Evolutionary conservation across 2,888 invertebrate genomes (phyloP), one percentile per base, ranked within the genome.

Genomic region (Seira musarum): DNA sequence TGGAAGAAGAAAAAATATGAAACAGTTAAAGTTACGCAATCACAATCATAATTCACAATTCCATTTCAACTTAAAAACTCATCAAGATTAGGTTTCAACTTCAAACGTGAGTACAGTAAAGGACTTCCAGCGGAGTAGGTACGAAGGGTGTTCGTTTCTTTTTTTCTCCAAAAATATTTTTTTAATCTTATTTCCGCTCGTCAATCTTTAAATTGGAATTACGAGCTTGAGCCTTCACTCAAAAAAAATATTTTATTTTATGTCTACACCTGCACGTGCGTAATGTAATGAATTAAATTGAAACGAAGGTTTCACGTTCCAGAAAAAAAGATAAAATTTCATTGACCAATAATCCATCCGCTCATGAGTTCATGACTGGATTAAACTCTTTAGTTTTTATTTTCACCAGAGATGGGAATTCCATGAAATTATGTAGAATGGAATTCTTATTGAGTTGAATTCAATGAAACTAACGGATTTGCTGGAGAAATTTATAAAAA

Each of bases 1-100:
- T 93, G 90, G 76, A 73, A 80, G 66, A 74, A 74, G 53, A 69
- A 78, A 21, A 74, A 80, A 49, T 35, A 15, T 74, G 40, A 24
- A 71, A 21, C 15, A 17, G 46, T 15, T 25, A 67, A 65, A 10
- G 8, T 15, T 8, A n/a, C n/a, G n/a, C 60, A 60, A 5, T 60
- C 17, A 10, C 21, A 21, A 40, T n/a, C 40, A 8, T 40, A 40
- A 40, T 40, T 40, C 76, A 71, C 71, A 66, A 75, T 75, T 76
- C 76, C 40, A 8, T 40, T 40, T 40, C 40, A 13, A 40, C 40
- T 40, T 13, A 40, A 8, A 40, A 40, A 13, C 40, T 40, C 40
- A 40, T 40, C 40, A 8, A 40, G 40, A n/a, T n/a, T n/a, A n/a
- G n/a, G n/a, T n/a, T n/a, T n/a, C n/a, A n/a, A n/a, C n/a, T n/a